Evolutionary conservation across 2,888 invertebrate genomes (phyloP).

Genomic region (Trypoxylon attenuatum): DNA sequence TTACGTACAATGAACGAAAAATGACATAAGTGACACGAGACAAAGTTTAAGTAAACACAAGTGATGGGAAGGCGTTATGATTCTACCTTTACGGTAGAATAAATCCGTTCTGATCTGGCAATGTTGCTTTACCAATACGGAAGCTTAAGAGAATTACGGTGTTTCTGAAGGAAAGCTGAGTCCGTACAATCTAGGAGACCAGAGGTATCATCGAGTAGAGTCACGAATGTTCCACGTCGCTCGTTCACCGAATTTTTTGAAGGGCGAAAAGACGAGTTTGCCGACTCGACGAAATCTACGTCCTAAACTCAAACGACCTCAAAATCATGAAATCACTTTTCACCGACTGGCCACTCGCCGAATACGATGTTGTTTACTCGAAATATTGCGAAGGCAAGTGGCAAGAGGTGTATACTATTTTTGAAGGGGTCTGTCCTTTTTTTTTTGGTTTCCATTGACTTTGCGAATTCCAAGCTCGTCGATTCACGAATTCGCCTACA

Average conservation of each 20-base stretch:
- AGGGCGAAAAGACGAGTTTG: slow-evolving; percentile 55
- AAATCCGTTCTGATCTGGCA: slow-evolving; percentile 18
- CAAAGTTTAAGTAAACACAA: background rate
- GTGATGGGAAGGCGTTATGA: background rate
- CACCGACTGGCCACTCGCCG: slow-evolving; percentile 8
- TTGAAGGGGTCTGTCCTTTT: background rate
- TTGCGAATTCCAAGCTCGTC: no score
- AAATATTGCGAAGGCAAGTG: slow-evolving; percentile 25
- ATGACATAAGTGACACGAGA: background rate
- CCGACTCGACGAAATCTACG: slow-evolving; percentile 48
- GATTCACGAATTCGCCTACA: no score
- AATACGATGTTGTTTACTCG: slow-evolving; percentile 36
- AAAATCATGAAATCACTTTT: slow-evolving; percentile 42
- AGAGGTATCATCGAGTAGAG: slow-evolving; percentile 55
- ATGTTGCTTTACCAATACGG: slow-evolving; percentile 9
- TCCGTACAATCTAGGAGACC: slow-evolving; percentile 41
- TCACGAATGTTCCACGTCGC: slow-evolving; percentile 49
- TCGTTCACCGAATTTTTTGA: slow-evolving; percentile 52
- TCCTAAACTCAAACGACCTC: slow-evolving; percentile 26
- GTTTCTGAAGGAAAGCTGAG: slow-evolving; percentile 53
- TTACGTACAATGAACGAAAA: background rate
- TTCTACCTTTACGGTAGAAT: slow-evolving; percentile 1
- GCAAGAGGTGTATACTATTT: slow-evolving; percentile 1
- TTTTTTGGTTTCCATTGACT: background rate
- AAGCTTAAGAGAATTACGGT: slow-evolving; percentile 44